Conservation (phyloP, 2,888 invertebrate genomes). For the Microplitis manilae region DNA sequence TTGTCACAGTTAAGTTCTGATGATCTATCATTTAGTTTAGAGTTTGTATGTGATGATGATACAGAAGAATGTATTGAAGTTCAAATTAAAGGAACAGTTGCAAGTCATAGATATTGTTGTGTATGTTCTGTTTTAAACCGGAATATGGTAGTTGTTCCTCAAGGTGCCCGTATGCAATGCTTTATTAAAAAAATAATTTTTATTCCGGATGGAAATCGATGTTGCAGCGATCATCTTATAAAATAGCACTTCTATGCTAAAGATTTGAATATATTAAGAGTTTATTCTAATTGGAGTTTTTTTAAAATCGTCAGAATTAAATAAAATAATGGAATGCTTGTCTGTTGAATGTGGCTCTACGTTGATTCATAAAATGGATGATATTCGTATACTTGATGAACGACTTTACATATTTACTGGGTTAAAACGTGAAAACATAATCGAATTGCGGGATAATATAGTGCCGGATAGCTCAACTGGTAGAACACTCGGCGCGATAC, state of each 20-base stretch:
- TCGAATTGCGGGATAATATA: constrained; percentile 10
- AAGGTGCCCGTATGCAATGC: constrained; percentile 47
- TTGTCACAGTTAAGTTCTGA: no score
- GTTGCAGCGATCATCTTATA: constrained; percentile 49
- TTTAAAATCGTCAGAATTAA: background rate
- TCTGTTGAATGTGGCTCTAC: constrained; percentile 32
- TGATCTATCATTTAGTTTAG: no score
- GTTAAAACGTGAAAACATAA: constrained; percentile 4
- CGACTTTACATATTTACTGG: constrained; percentile 15
- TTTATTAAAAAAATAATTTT: constrained; percentile 45
- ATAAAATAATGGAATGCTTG: constrained; percentile 26
- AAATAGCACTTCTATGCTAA: constrained; percentile 49
- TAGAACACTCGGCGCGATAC: no score
- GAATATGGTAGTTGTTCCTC: constrained; percentile 41
- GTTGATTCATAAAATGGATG: constrained; percentile 14
- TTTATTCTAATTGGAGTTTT: constrained; percentile 33
- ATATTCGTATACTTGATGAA: constrained; percentile 19
- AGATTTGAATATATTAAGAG: constrained; percentile 33
- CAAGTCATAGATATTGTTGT: constrained; percentile 51
- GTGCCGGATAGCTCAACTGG: no score
- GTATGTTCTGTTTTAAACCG: constrained; percentile 37
- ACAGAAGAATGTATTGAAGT: no score
- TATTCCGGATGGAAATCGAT: constrained; percentile 52
- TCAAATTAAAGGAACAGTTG: constrained; percentile 44
- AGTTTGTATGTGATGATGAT: no score